Evolutionary conservation across 2,888 invertebrate genomes (phyloP).

Genomic region (Cheilosia grossa): DNA sequence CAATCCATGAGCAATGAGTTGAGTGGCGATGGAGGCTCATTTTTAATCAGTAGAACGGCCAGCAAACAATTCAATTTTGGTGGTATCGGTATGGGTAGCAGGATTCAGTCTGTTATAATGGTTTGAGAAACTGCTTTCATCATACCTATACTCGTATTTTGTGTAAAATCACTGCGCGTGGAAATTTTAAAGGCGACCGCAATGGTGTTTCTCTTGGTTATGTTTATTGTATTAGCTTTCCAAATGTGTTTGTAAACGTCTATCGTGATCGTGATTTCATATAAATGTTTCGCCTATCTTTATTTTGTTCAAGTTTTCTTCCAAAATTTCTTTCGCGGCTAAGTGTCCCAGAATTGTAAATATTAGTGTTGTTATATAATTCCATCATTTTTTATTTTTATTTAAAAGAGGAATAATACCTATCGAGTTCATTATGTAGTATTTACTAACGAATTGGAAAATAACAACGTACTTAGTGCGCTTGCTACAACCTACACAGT

Average conservation of each 20-base stretch:
- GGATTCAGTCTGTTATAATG: constrained; percentile 49
- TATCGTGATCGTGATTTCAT: constrained; percentile 7
- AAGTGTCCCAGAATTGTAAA: constrained; percentile 33
- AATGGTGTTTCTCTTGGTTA: constrained; percentile 19
- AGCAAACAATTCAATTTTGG: constrained; percentile 61
- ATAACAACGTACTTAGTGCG: too few species aligned
- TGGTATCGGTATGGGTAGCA: constrained; percentile 54
- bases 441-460: too few species aligned
- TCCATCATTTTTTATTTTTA: neutral
- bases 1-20: neutral
- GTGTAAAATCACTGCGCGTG: constrained; percentile 28
- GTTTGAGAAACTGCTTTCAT: constrained; percentile 51
- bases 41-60: constrained; percentile 53
- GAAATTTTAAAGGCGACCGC: constrained; percentile 35
- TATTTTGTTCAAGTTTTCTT: constrained; percentile 19
- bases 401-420: neutral
- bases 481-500: neutral
- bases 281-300: constrained; percentile 31
- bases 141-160: constrained; percentile 7
- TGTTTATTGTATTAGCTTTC: constrained; percentile 17
- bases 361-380: constrained; percentile 35
- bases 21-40: constrained; percentile 34
- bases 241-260: constrained; percentile 8
- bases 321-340: constrained; percentile 36
- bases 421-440: too few species aligned